These are phyloP conservation scores for Heteromyza rotundicornis DNA, from an alignment of 2,888 invertebrate species.

Conservation along the genomic window DNA sequence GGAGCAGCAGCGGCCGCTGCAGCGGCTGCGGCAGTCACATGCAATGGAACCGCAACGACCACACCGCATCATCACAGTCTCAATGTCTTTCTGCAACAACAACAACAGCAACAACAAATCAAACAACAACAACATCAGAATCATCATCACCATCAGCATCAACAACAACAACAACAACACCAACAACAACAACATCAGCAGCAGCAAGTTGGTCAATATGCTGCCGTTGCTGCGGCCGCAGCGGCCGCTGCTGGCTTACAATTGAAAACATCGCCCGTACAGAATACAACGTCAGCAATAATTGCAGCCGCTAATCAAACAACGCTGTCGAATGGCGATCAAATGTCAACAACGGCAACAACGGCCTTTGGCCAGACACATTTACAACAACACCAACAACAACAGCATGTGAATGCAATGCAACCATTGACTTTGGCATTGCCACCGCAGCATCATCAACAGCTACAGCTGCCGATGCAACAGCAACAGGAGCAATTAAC, in stretches of 20 bases:
- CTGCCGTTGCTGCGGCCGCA: conserved; percentile 21
- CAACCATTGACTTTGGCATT: conserved; percentile 53
- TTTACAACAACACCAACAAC: conserved; percentile 34
- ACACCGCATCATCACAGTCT: conserved; percentile 44
- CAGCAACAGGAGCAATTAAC: conserved; percentile 49
- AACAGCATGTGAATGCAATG: conserved; percentile 39
- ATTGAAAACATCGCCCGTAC: conserved; percentile 48
- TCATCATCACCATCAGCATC: conserved; percentile 40
- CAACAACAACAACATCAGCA: conserved; percentile 44
- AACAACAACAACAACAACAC: conserved; percentile 50
- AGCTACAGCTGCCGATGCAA: conserved; percentile 42
- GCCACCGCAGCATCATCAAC: conserved; percentile 49
- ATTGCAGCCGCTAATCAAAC: conserved; percentile 49
- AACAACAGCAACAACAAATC: conserved; percentile 49
- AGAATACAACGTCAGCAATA: conserved; percentile 53
- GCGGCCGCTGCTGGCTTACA: conserved; percentile 48
- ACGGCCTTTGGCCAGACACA: conserved; percentile 24
- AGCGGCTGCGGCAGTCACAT: conserved; percentile 39
- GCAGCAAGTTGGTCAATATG: conserved; percentile 30
- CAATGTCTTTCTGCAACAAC: conserved; percentile 49
- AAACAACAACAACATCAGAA: conserved; percentile 41
- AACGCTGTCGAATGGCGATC: conserved; percentile 36
- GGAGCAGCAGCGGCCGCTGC: conserved; percentile 48
- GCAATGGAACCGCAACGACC: conserved; percentile 32
- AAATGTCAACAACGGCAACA: conserved; percentile 30